Evolutionary conservation across 2,797 vertebrate species (phyloP).

Genomic region (Neostethus bicornis): DNA sequence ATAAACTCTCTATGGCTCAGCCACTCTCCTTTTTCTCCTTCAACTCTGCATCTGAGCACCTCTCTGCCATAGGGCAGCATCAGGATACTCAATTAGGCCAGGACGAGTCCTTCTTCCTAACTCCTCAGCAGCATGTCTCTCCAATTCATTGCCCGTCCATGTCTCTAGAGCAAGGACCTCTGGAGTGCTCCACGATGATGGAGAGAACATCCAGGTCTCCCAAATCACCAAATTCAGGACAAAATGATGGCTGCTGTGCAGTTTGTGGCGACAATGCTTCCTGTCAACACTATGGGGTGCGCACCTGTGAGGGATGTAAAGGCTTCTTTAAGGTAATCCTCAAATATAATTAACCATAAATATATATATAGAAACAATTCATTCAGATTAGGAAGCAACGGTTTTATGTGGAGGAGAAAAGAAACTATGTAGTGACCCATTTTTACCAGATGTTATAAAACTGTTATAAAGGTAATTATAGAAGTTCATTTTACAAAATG

Average conservation of each 20-base stretch:
- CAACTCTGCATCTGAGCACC: slow-evolving; percentile 67
- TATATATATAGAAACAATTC: too few relatives aligned
- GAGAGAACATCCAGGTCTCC: slow-evolving; percentile 77
- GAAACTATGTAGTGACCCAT: too few relatives aligned
- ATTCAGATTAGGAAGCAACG: background rate
- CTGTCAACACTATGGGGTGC: slow-evolving; percentile 96
- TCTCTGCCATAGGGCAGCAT: slow-evolving; percentile 66
- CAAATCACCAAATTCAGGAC: slow-evolving; percentile 79
- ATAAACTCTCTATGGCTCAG: slow-evolving; percentile 82
- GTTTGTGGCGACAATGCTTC: slow-evolving; percentile 97
- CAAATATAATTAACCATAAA: background rate
- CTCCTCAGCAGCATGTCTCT: slow-evolving; percentile 70
- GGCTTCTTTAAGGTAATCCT: slow-evolving; percentile 87
- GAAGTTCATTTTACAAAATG: too few relatives aligned
- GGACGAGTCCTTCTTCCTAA: slow-evolving; percentile 66
- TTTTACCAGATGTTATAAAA: too few relatives aligned
- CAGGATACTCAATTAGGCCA: slow-evolving; percentile 65
- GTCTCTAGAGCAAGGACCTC: slow-evolving; percentile 74
- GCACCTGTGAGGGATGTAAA: slow-evolving; percentile 94
- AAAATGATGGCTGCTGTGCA: slow-evolving; percentile 89
- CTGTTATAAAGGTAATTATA: too few relatives aligned
- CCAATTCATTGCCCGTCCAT: slow-evolving; percentile 77
- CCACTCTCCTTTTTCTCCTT: slow-evolving; percentile 86
- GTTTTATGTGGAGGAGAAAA: too few relatives aligned
- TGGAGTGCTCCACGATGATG: slow-evolving; percentile 76